Base-by-base conservation (phyloP, 2,888 invertebrate species). In the Quadroppia sp. region DNA sequence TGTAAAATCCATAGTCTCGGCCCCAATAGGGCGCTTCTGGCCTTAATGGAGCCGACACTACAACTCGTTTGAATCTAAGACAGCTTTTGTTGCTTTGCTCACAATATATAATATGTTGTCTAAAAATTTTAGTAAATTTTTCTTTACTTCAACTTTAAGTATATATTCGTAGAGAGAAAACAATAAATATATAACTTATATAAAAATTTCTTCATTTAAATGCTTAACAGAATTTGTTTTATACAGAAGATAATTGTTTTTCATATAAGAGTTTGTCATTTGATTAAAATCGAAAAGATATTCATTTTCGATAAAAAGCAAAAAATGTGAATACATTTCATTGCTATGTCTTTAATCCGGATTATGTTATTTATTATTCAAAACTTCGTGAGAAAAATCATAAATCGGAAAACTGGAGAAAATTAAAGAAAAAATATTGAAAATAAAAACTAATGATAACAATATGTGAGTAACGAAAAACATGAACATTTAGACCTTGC, bases 401-500 rank as follows among this genome's bases (percentile, higher is more conserved):
- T 64, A 20, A 64, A 30, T 64, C 36, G 64, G 40, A 64, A 64
- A 64, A 36, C 64, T 64, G 64, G n/a, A 64, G 40, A 64, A 32
- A 64, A 64, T 36, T 64, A 36, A 64, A 32, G 15, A 64, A 13
- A 64, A 64, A 64, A 53, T n/a, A 7, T 23, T n/a, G 30, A 64
- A 64, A 64, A 32, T n/a, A 64, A 32, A 32, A 30, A 64, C 1
- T 64, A 64, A 36, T 64, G 40, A 64, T 64, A 64, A 64, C 36
- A 64, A 64, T 36, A 20, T 7, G 64, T 40, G 20, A 20, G 64
- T 64, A 64, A 64, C 64, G 32, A 32, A 36, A 61, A 64, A 36
- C 64, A 64, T 64, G 64, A 64, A 64, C 2, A 64, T 40, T 64
- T 36, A 64, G 64, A 64, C 64, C 64, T 64, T 64, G 64, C 64